Percentiles rank a stretch among this genome's conserved stretches.
These are phyloP conservation scores for Syngnathus acus DNA, from an alignment of 2,797 vertebrate species.

Conservation along the genomic window DNA sequence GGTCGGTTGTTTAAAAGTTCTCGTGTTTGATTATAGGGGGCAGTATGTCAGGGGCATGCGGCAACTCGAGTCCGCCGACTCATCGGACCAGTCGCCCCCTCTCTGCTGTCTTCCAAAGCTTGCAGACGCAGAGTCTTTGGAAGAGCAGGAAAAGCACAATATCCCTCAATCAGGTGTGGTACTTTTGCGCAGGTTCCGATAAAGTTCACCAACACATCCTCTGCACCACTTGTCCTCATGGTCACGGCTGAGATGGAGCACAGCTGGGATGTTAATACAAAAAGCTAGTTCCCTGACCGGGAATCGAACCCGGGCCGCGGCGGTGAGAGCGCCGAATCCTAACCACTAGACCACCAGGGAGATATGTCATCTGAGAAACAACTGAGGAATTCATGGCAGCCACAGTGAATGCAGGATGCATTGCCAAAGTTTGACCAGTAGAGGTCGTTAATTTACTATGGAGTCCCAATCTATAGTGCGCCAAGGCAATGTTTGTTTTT, in stretches of 20 bases:
- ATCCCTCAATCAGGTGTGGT: slow-evolving; percentile 75
- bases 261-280: not conserved
- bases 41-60: slow-evolving; percentile 59
- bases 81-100: slow-evolving; percentile 80
- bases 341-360: slow-evolving; percentile 47
- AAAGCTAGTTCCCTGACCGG: slow-evolving; percentile 48
- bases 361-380: rapidly evolving
- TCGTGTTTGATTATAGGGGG: slow-evolving; percentile 61
- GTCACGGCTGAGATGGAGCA: not conserved
- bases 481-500: too few relatives aligned
- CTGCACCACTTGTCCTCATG: not conserved
- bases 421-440: not conserved
- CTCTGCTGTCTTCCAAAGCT: slow-evolving; percentile 89
- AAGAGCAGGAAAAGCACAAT: slow-evolving; percentile 84
- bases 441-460: not conserved
- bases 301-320: slow-evolving; percentile 66
- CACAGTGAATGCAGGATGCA: not conserved
- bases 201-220: not conserved
- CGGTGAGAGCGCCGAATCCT: slow-evolving; percentile 69
- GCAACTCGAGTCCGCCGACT: slow-evolving; percentile 77
- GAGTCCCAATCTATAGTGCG: too few relatives aligned
- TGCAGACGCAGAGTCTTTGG: slow-evolving; percentile 85
- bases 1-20: too few relatives aligned
- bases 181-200: not conserved
- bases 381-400: slow-evolving; percentile 1